Percentiles rank a stretch among this genome's conserved stretches.
These are phyloP conservation scores for Steinernema feltiae DNA, from an alignment of 1,140 invertebrate species.

Conservation along the genomic window DNA sequence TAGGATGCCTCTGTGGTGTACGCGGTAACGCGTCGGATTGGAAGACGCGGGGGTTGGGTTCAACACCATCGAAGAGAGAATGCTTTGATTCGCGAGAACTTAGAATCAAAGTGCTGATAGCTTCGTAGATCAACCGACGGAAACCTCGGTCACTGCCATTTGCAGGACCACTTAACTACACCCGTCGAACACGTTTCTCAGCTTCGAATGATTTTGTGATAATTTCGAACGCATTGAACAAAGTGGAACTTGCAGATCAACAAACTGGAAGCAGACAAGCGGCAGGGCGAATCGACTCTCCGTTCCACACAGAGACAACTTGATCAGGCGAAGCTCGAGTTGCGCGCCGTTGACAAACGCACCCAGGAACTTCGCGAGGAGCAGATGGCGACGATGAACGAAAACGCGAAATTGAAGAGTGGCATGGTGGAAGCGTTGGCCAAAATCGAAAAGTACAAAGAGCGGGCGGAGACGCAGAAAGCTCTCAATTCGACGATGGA, in stretches of 20 bases:
- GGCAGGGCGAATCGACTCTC: slow-evolving; percentile 29
- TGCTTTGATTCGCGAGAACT: background rate
- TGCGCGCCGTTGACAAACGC: background rate
- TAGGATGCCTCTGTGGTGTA: background rate
- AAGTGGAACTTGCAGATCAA: slow-evolving; percentile 23
- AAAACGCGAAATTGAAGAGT: slow-evolving; percentile 34
- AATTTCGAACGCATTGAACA: too few relatives aligned
- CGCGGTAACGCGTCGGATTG: too few relatives aligned
- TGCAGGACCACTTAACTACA: background rate
- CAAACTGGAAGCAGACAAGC: slow-evolving; percentile 25
- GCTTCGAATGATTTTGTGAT: too few relatives aligned
- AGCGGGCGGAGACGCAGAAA: slow-evolving; percentile 21
- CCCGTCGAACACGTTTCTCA: too few relatives aligned
- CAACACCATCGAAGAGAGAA: background rate
- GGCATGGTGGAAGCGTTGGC: slow-evolving; percentile 35
- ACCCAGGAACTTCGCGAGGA: slow-evolving; percentile 27
- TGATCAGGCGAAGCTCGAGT: slow-evolving; percentile 29
- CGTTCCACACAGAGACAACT: slow-evolving; percentile 30
- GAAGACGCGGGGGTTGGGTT: too few relatives aligned
- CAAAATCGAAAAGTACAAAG: slow-evolving; percentile 28
- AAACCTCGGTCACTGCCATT: background rate
- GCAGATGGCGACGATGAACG: slow-evolving; percentile 27
- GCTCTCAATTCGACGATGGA: background rate
- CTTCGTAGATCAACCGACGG: slow-evolving; percentile 6
- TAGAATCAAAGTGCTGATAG: background rate